Percentiles rank a stretch among this genome's conserved stretches.
Conservation (phyloP, 2,797 vertebrate genomes). For the Schizopygopsis malacanthus region DNA sequence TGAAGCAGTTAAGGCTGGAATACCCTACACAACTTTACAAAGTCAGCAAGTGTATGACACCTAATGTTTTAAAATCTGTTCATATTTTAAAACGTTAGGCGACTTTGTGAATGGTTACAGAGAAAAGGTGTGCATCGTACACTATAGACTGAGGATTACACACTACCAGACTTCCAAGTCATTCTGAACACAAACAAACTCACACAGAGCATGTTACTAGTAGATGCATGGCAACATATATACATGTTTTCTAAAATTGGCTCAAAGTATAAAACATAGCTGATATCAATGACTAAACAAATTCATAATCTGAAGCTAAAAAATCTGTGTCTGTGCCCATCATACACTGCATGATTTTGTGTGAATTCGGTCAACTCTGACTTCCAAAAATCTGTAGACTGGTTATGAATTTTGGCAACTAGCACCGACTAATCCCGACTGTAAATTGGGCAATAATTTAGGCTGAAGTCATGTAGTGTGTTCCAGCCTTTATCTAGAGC, state of each 20-base stretch:
- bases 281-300: background rate
- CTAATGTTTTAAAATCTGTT: background rate
- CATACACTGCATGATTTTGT: background rate
- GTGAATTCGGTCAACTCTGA: background rate
- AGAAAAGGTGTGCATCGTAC: background rate
- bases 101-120: background rate
- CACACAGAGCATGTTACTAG: background rate
- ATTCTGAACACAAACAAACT: background rate
- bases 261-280: background rate
- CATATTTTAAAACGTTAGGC: background rate
- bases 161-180: background rate
- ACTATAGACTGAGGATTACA: background rate
- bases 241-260: background rate
- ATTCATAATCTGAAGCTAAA: background rate
- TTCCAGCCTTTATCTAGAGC: background rate
- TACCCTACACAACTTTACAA: background rate
- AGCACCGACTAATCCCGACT: background rate
- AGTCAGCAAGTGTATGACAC: background rate
- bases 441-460: background rate
- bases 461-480: background rate
- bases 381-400: too few relatives aligned
- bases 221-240: background rate
- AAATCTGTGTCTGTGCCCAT: background rate
- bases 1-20: background rate
- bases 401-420: background rate